phyloP scores from a whole-genome alignment of 2,888 invertebrate genomes.

The Agrochola lychnidis region DNA sequence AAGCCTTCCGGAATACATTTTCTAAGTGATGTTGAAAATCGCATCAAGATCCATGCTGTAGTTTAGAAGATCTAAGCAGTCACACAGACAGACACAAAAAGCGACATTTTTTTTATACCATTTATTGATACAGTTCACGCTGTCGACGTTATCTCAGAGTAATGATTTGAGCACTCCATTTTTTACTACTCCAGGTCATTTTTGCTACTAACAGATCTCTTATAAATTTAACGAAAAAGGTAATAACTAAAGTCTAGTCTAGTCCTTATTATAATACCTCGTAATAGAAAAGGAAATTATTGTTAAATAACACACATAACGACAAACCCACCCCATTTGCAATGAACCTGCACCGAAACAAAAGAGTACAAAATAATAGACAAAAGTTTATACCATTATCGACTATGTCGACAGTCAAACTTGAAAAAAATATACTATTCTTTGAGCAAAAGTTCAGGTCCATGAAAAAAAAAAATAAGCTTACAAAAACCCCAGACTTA shows the following conservation, averaged over 20 bases:
- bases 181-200: neutral
- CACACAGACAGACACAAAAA: neutral
- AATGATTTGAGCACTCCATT: conserved; percentile 8
- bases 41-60: neutral
- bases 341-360: conserved; percentile 49
- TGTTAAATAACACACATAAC: conserved; percentile 27
- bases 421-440: neutral
- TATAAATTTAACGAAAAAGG: conserved; percentile 11
- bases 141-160: neutral
- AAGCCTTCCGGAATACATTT: neutral
- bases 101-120: neutral
- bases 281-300: conserved; percentile 66
- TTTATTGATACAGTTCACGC: neutral
- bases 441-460: conserved; percentile 47
- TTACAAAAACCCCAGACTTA: conserved; percentile 14
- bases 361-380: conserved; percentile 3
- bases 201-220: neutral
- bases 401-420: neutral
- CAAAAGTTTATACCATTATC: neutral
- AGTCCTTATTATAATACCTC: conserved; percentile 70
- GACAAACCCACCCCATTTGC: conserved; percentile 38
- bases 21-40: neutral
- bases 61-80: neutral
- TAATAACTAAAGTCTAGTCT: neutral
- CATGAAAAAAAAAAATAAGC: conserved; percentile 12